Conservation (phyloP, 1,140 invertebrate species). For the Coelopa frigida region DNA sequence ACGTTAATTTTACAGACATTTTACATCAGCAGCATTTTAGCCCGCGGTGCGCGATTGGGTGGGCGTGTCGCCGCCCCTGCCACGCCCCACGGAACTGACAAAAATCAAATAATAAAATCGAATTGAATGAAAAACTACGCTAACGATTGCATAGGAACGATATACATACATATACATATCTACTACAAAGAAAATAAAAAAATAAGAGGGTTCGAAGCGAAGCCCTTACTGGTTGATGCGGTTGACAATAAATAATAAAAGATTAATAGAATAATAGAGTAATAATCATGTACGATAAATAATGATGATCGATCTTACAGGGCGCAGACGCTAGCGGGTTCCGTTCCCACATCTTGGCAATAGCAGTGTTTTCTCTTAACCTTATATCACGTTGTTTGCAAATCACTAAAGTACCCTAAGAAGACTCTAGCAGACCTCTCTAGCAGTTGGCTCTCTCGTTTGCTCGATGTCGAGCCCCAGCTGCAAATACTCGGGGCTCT, state of each 20-base stretch:
- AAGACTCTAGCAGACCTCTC: background rate
- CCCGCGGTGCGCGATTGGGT: background rate
- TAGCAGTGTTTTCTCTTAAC: slow-evolving; percentile 8
- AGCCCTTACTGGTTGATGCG: slow-evolving; percentile 4
- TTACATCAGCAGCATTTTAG: slow-evolving; percentile 10
- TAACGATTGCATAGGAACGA: too few species aligned
- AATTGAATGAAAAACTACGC: too few species aligned
- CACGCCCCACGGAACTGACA: too few species aligned
- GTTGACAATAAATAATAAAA: slow-evolving; percentile 7
- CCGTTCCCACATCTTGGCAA: background rate
- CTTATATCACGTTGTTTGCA: slow-evolving; percentile 19
- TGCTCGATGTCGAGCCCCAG: too few species aligned
- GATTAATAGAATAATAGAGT: slow-evolving; percentile 1
- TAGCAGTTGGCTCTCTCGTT: too few species aligned
- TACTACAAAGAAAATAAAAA: too few species aligned
- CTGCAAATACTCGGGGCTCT: too few species aligned
- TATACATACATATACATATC: too few species aligned
- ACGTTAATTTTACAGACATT: slow-evolving; percentile 3
- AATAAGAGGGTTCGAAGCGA: too few species aligned
- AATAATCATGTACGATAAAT: background rate
- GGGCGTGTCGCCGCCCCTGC: too few species aligned
- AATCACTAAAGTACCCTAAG: slow-evolving; percentile 6
- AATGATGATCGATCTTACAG: slow-evolving; percentile 3
- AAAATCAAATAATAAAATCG: too few species aligned
- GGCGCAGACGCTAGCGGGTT: background rate